Conservation (phyloP, 2,888 invertebrate species). For the Ophraella communa region DNA sequence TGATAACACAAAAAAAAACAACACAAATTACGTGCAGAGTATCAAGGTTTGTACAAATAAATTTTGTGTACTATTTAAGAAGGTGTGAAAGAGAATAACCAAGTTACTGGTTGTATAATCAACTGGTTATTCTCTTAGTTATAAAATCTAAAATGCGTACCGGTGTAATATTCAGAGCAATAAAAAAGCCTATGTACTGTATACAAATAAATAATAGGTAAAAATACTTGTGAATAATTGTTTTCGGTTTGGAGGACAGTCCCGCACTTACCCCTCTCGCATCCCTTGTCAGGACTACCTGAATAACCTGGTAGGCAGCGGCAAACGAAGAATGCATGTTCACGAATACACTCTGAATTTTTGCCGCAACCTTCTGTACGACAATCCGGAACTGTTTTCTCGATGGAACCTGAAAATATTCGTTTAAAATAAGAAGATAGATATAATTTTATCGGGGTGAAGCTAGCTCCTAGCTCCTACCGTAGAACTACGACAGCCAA, state of each 20-base stretch:
- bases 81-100: background rate
- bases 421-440: background rate
- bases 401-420: slow-evolving; percentile 63
- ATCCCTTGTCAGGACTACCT: slow-evolving; percentile 75
- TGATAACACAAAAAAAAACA: slow-evolving; percentile 18
- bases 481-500: too few species aligned
- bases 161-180: background rate
- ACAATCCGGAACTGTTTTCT: slow-evolving; percentile 74
- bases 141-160: background rate
- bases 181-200: slow-evolving; percentile 50
- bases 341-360: slow-evolving; percentile 86
- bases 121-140: background rate
- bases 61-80: background rate
- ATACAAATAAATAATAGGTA: slow-evolving; percentile 44
- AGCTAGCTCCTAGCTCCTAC: too few species aligned
- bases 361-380: slow-evolving; percentile 83
- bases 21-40: slow-evolving; percentile 51
- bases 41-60: slow-evolving; percentile 46
- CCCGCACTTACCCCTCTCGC: slow-evolving; percentile 67
- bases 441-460: too few species aligned
- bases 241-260: background rate
- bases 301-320: slow-evolving; percentile 78
- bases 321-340: slow-evolving; percentile 84
- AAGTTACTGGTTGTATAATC: too few species aligned
- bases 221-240: background rate